These are phyloP conservation scores for Hylia prasina DNA, from an alignment of 2,113 vertebrate species.

Conservation along the genomic window DNA sequence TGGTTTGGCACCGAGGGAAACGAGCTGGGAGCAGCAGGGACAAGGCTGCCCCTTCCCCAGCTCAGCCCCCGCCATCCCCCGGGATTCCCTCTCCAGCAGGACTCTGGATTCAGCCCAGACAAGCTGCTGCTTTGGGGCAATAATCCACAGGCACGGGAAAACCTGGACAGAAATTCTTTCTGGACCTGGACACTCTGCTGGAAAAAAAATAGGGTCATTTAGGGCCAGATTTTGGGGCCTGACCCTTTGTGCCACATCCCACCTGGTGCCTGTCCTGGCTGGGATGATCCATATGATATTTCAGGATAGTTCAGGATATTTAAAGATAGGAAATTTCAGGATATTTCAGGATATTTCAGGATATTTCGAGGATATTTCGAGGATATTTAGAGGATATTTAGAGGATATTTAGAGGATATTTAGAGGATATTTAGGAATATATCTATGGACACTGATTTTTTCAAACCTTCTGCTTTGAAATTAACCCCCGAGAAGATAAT, in stretches of 20 bases:
- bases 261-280: not conserved
- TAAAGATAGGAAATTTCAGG: not conserved
- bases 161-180: fast-evolving
- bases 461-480: not conserved
- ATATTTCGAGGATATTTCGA: not conserved
- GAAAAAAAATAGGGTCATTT: not conserved
- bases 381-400: no score
- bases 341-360: not conserved
- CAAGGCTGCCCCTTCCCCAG: not conserved
- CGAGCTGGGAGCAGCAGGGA: fast-evolving
- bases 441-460: fast-evolving
- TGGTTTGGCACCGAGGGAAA: not conserved
- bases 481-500: not conserved
- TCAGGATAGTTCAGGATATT: not conserved
- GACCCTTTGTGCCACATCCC: not conserved
- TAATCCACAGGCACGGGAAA: not conserved
- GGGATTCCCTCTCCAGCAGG: not conserved
- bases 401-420: not conserved
- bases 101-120: not conserved
- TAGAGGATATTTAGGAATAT: no score
- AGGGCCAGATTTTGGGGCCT: not conserved
- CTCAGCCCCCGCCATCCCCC: not conserved
- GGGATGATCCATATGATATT: not conserved
- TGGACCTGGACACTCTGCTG: fast-evolving
- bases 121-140: not conserved